Conservation (phyloP, 2,888 invertebrate genomes). For the Lasius platythorax region DNA sequence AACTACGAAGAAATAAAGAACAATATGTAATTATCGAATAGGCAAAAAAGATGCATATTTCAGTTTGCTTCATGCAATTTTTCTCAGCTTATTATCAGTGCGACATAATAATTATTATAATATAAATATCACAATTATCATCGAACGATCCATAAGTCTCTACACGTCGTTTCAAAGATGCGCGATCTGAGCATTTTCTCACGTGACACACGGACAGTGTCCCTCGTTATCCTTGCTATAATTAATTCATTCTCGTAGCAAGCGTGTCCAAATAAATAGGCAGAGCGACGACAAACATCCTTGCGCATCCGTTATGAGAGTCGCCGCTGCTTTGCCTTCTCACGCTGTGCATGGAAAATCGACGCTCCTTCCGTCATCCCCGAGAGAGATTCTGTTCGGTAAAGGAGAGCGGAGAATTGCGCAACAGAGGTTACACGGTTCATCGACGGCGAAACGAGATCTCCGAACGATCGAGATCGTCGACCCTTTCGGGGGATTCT, state of each 20-base stretch:
- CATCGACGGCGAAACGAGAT: constrained; percentile 66
- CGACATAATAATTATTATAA: not conserved
- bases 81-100: not conserved
- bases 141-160: not conserved
- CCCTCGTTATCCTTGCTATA: not conserved
- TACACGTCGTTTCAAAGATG: not conserved
- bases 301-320: constrained; percentile 20
- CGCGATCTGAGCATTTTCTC: not conserved
- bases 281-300: not conserved
- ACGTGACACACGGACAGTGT: not conserved
- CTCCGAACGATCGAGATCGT: constrained; percentile 59
- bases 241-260: not conserved
- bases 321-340: not conserved
- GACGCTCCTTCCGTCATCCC: constrained; percentile 34
- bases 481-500: constrained; percentile 38
- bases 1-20: not conserved
- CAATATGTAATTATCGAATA: not conserved
- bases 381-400: constrained; percentile 51
- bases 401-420: constrained; percentile 51
- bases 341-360: constrained; percentile 20
- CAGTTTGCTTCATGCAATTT: not conserved
- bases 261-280: not conserved
- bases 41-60: not conserved
- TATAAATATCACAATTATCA: no score
- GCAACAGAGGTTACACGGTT: constrained; percentile 71